Evolutionary conservation across 1,140 invertebrate genomes (phyloP), one percentile per base, ranked within the genome.

Genomic region (Drosophila paulistorum): DNA sequence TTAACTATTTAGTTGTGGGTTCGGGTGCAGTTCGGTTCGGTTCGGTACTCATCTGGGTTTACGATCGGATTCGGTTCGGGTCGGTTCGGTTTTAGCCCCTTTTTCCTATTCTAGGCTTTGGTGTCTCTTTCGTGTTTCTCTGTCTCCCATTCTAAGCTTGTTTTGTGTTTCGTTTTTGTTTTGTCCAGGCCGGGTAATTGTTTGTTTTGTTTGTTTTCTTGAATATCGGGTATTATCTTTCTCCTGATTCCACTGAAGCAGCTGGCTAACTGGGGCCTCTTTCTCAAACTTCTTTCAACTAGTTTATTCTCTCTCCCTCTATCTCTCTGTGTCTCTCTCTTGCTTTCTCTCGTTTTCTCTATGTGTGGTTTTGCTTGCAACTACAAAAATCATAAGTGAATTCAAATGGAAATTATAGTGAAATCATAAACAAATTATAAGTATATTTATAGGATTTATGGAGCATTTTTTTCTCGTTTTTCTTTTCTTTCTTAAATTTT

Each of bases 401-500:
- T 14, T 6, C 17, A 67, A 39, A 1, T 2, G 20, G 35, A 70
- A 80, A 41, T 30, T 61, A 58, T 20, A 54, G 33, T 60, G 39
- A 35, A 42, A 55, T 68, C 59, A 7, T 41, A 37, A 30, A 33
- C 62, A 61, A 68, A 76, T 67, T 6, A 42, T 59, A 66, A 13
- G 10, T 59, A 42, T 60, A 33, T 60, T 26, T 66, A 58, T 54
- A 71, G 39, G 48, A 65, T 71, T 65, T 57, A 23, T 51, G 45
- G 45, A 51, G 45, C 45, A 48, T 70, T 73, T 62, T 45, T 65
- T 69, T 64, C 63, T 23, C 0, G 55, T 65, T 79, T 77, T 81
- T 74, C 71, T 26, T 81, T 71, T 61, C 77, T 81, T 79, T 60
- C 70, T 79, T 58, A 84, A 73, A 84, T 81, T 45, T 45, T 45